These are phyloP conservation scores for Lumbricus terrestris DNA, from an alignment of 2,888 invertebrate species.

Conservation along the genomic window DNA sequence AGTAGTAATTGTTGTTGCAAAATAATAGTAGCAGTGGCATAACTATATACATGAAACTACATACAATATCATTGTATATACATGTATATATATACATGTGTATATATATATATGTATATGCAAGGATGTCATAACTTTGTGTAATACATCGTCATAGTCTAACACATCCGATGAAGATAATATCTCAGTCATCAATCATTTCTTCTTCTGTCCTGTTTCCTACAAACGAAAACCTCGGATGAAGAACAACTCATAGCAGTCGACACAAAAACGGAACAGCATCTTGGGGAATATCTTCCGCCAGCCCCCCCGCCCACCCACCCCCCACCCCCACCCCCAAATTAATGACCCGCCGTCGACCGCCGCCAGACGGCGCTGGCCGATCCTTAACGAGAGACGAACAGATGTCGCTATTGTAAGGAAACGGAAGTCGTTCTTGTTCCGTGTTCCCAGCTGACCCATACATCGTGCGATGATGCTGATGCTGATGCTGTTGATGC, in stretches of 20 bases:
- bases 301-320: no score
- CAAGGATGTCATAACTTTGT: not conserved
- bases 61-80: not conserved
- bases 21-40: no score
- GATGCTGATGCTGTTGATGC: no score
- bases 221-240: not conserved
- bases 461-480: not conserved
- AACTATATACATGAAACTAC: no score
- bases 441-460: not conserved
- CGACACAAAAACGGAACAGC: not conserved
- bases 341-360: not conserved
- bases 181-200: not conserved
- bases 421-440: conserved; percentile 18
- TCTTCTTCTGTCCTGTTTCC: no score
- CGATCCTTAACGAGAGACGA: not conserved
- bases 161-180: not conserved
- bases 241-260: not conserved
- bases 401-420: not conserved
- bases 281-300: not conserved
- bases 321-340: not conserved
- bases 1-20: no score
- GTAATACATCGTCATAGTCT: not conserved
- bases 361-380: not conserved
- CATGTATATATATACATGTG: not conserved
- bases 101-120: not conserved